A percentile compares a stretch with the other conserved stretches of the same genome.
Conservation (phyloP, 1,140 invertebrate genomes). For the Phortica variegata region DNA sequence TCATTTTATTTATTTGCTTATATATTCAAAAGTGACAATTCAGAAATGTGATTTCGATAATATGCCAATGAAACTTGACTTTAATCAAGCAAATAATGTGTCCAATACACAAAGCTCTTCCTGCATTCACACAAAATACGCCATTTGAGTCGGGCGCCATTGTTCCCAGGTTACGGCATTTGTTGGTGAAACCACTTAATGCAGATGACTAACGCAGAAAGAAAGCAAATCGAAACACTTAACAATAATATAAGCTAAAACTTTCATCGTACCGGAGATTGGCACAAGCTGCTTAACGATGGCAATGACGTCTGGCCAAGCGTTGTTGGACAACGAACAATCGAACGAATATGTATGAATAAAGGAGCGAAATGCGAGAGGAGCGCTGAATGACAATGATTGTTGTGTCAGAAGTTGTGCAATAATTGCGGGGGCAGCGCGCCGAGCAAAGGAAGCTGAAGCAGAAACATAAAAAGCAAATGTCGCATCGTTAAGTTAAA, state of each 20-base stretch:
- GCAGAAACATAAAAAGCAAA: slow-evolving; percentile 29
- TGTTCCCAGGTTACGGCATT: slow-evolving; percentile 15
- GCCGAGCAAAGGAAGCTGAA: slow-evolving; percentile 3
- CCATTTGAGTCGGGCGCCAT: no score
- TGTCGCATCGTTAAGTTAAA: slow-evolving; percentile 28
- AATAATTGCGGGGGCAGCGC: slow-evolving; percentile 31
- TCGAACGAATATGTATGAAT: no score
- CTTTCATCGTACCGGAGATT: slow-evolving; percentile 44
- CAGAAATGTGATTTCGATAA: no score
- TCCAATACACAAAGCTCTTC: no score
- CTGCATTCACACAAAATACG: no score
- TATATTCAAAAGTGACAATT: no score
- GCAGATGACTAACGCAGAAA: slow-evolving; percentile 26
- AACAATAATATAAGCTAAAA: slow-evolving; percentile 25
- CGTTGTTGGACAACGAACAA: no score
- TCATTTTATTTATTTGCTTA: no score
- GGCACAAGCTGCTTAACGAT: slow-evolving; percentile 45
- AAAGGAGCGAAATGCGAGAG: no score
- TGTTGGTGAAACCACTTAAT: slow-evolving; percentile 34
- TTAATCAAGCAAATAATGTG: no score
- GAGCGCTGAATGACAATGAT: slow-evolving; percentile 32
- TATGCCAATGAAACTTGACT: no score
- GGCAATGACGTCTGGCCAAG: slow-evolving; percentile 14
- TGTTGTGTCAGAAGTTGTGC: slow-evolving; percentile 40
- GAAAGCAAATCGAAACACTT: slow-evolving; percentile 5